A percentile compares a stretch with the other conserved stretches of the same genome.
These are phyloP conservation scores for Hesperia comma DNA, from an alignment of 2,888 invertebrate species.

Conservation along the genomic window DNA sequence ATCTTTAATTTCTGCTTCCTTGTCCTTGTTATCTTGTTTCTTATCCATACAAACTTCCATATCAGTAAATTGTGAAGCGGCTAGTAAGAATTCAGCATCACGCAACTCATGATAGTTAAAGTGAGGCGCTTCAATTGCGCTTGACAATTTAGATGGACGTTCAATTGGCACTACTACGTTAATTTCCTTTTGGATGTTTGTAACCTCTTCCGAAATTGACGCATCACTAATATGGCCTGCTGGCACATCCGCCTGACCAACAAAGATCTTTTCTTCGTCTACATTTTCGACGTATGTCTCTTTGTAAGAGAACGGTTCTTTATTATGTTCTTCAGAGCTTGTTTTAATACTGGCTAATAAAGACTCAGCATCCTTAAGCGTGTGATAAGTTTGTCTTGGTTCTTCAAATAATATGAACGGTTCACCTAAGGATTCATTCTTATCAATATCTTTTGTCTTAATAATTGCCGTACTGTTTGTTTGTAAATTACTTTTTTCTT, in stretches of 20 bases:
- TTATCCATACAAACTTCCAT: conserved; percentile 15
- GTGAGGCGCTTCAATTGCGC: conserved; percentile 34
- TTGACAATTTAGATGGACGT: conserved; percentile 6
- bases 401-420: conserved; percentile 25
- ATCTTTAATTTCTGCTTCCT: conserved; percentile 40
- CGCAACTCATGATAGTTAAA: conserved; percentile 41
- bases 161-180: neutral
- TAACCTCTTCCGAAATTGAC: neutral
- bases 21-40: conserved; percentile 10
- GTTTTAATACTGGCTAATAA: conserved; percentile 41
- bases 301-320: neutral
- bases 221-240: neutral
- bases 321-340: conserved; percentile 6
- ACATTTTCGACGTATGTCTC: neutral
- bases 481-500: neutral
- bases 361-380: conserved; percentile 48
- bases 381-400: conserved; percentile 44
- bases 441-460: neutral
- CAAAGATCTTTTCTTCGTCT: neutral
- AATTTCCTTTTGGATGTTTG: neutral
- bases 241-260: neutral
- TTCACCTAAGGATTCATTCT: neutral
- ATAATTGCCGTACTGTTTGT: neutral
- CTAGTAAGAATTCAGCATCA: conserved; percentile 48
- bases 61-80: conserved; percentile 37